Conservation (phyloP, 2,113 vertebrate species). For the Ramphastos sulfuratus region DNA sequence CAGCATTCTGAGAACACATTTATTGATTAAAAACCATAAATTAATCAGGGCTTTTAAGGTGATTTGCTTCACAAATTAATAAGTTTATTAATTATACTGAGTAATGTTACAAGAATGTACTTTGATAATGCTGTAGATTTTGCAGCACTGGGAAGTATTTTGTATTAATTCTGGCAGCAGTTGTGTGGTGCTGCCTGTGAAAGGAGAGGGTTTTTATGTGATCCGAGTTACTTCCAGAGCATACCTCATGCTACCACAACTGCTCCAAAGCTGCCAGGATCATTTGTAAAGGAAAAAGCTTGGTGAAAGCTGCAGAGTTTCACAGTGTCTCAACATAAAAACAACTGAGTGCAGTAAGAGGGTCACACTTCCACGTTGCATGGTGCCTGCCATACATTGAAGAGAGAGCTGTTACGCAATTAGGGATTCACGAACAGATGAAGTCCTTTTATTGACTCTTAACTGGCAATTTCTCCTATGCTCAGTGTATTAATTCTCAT, state of each 20-base stretch:
- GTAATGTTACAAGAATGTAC: not conserved
- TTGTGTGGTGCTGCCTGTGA: not conserved
- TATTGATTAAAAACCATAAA: not conserved
- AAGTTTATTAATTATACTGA: not conserved
- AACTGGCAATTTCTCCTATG: not conserved
- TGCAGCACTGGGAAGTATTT: not conserved
- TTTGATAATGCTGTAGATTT: not conserved
- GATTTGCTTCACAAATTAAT: not conserved
- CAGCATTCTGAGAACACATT: not conserved
- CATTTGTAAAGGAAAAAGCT: not conserved
- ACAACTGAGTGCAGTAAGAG: not conserved
- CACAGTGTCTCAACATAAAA: not conserved
- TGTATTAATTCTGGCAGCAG: not conserved
- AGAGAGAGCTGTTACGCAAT: not conserved
- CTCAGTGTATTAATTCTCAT: constrained; percentile 15
- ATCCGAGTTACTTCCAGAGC: not conserved
- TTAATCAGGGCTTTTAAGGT: not conserved
- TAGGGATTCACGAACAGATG: not conserved
- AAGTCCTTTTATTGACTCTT: constrained; percentile 24
- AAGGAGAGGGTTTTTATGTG: not conserved
- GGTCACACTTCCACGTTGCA: not conserved
- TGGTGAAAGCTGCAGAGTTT: not conserved
- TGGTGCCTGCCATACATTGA: not conserved
- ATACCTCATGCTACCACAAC: fast-evolving
- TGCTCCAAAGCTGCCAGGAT: fast-evolving